These are phyloP conservation scores for Cotesia congregata DNA, from an alignment of 2,888 invertebrate genomes.

Conservation along the genomic window DNA sequence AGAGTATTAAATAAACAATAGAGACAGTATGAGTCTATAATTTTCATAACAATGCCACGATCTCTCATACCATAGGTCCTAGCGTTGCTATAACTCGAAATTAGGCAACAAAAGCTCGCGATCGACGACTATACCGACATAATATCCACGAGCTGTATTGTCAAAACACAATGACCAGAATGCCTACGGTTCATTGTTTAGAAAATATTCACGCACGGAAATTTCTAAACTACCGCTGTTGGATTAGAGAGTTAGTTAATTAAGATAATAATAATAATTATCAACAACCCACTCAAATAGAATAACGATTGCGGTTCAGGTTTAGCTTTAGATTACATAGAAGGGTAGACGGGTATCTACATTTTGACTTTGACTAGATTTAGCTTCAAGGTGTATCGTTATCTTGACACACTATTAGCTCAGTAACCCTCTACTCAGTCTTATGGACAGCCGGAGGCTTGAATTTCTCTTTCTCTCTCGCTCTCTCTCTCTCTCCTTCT, in stretches of 20 bases:
- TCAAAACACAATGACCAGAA: neutral
- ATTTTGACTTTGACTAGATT: neutral
- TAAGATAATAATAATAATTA: neutral
- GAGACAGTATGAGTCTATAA: neutral
- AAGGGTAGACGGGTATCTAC: neutral
- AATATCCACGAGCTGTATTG: neutral
- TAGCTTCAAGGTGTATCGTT: neutral
- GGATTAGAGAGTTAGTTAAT: neutral
- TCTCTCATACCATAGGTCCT: neutral
- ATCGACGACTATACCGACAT: neutral
- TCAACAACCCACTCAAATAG: neutral
- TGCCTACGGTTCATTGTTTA: neutral
- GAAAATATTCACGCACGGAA: neutral
- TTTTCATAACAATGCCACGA: neutral
- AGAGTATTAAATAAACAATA: no score
- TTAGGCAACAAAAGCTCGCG: neutral
- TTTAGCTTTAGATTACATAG: neutral
- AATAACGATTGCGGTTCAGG: neutral
- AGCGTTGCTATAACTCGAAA: neutral
- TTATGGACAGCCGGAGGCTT: neutral
- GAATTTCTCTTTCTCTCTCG: neutral
- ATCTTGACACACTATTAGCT: conserved; percentile 8
- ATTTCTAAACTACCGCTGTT: neutral
- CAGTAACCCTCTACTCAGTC: neutral
- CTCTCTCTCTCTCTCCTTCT: neutral